A percentile compares a stretch with the other conserved stretches of the same genome.
phyloP scores from a whole-genome alignment of 2,113 vertebrate species.

The Oxygymnocypris stewartii region DNA sequence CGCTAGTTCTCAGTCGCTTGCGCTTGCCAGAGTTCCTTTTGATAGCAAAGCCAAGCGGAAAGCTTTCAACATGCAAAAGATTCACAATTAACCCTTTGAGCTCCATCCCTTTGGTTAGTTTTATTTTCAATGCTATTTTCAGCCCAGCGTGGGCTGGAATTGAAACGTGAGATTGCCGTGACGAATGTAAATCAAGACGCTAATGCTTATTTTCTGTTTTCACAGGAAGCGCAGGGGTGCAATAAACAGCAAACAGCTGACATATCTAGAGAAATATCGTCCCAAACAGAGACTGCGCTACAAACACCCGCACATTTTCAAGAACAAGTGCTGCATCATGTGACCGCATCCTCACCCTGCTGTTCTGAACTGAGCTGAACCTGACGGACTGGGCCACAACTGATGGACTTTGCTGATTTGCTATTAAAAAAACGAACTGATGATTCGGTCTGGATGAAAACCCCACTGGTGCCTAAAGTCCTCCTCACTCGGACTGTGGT shows the following conservation, averaged over 20 bases:
- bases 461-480: conserved; percentile 46
- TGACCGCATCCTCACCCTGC: conserved; percentile 62
- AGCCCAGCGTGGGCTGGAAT: background rate
- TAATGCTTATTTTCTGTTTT: background rate
- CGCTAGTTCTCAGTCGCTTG: background rate
- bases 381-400: conserved; percentile 16
- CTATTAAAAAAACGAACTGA: conserved; percentile 16
- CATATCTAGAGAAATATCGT: conserved; percentile 86
- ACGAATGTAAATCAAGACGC: background rate
- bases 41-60: background rate
- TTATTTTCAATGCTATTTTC: background rate
- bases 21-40: conserved; percentile 6
- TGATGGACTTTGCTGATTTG: conserved; percentile 26
- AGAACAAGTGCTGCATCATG: conserved; percentile 85
- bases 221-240: conserved; percentile 84
- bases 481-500: conserved; percentile 21
- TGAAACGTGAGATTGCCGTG: background rate
- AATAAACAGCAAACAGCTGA: conserved; percentile 89
- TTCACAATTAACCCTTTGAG: background rate
- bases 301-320: conserved; percentile 82
- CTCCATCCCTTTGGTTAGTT: background rate
- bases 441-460: conserved; percentile 37
- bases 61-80: background rate
- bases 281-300: conserved; percentile 86
- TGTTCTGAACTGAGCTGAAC: conserved; percentile 20